These are phyloP conservation scores for Telmatherina bonti DNA, from an alignment of 2,797 vertebrate species.

Conservation along the genomic window DNA sequence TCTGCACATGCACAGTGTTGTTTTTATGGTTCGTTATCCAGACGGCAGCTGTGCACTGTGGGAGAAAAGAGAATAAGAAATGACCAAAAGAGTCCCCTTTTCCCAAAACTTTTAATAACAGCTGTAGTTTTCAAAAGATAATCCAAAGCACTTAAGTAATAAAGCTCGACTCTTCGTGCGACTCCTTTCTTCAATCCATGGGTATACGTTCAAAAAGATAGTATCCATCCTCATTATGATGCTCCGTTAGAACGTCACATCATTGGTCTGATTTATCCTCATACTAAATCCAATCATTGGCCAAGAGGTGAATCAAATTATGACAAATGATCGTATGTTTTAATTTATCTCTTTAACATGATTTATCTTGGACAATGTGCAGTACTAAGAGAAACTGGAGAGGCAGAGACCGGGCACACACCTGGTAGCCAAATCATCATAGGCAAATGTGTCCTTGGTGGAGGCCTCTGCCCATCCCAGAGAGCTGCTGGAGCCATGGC, in stretches of 20 bases:
- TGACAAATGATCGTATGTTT: slow-evolving; percentile 31
- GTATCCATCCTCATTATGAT: background rate
- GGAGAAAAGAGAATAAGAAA: background rate
- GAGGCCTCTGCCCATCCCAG: slow-evolving; percentile 51
- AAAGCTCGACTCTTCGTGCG: background rate
- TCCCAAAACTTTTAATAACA: background rate
- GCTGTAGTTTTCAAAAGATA: background rate
- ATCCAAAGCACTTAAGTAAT: background rate
- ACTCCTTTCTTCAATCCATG: background rate
- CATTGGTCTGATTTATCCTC: slow-evolving; percentile 23
- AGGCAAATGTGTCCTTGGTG: slow-evolving; percentile 70
- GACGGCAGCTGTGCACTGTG: background rate
- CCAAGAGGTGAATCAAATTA: slow-evolving; percentile 22
- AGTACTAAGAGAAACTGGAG: slow-evolving; percentile 30
- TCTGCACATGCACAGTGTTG: slow-evolving; percentile 13
- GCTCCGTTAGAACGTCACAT: background rate
- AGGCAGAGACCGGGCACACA: slow-evolving; percentile 17
- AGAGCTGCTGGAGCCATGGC: slow-evolving; percentile 43
- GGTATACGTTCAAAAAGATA: background rate
- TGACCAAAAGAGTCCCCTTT: background rate
- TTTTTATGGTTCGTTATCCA: slow-evolving; percentile 25
- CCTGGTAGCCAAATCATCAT: slow-evolving; percentile 58
- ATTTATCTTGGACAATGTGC: slow-evolving; percentile 47
- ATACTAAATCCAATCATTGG: slow-evolving; percentile 17
- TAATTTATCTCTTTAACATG: slow-evolving; percentile 32